Conservation (phyloP, 2,888 invertebrate species). For the Philonicus albiceps region DNA sequence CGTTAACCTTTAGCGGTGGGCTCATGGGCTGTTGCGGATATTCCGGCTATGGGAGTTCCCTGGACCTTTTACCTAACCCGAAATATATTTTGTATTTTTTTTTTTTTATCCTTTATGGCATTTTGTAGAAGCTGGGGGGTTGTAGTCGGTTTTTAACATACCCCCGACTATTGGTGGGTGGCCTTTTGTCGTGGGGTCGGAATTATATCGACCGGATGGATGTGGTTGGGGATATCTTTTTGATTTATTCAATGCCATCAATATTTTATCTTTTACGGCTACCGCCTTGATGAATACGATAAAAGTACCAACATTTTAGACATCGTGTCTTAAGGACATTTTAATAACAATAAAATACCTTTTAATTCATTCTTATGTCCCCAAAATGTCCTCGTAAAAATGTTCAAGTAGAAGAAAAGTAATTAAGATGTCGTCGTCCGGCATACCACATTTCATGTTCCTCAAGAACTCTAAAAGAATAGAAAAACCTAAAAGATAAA, state of each 20-base stretch:
- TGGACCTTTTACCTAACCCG: neutral
- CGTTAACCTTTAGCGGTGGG: neutral
- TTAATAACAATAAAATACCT: neutral
- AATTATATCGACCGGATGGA: neutral
- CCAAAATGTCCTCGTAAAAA: neutral
- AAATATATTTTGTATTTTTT: no score
- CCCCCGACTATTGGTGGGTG: neutral
- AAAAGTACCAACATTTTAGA: neutral
- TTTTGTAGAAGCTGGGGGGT: neutral
- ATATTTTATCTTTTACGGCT: neutral
- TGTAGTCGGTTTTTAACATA: neutral
- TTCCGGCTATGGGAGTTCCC: neutral
- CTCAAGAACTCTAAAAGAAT: neutral
- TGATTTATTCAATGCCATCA: neutral
- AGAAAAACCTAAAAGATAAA: neutral
- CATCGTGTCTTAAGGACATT: neutral
- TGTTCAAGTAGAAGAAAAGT: neutral
- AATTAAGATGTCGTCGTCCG: neutral
- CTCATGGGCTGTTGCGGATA: neutral
- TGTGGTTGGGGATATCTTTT: neutral
- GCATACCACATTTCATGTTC: neutral
- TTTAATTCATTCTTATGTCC: neutral
- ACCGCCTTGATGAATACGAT: neutral
- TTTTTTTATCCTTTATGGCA: neutral
- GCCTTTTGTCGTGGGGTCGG: neutral